Evolutionary conservation across 2,113 vertebrate genomes (phyloP).

Genomic region (Plecotus auritus): DNA sequence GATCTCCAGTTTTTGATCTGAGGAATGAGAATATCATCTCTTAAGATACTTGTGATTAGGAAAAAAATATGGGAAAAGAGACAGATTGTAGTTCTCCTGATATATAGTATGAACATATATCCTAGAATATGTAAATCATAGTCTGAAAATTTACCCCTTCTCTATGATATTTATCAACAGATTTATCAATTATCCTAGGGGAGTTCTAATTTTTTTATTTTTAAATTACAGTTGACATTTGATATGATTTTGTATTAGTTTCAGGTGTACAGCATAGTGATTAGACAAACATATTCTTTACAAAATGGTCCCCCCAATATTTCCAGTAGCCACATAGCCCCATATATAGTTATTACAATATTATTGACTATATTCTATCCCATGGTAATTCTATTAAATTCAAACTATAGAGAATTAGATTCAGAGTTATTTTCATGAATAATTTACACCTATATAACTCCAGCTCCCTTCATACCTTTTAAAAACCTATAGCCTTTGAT

Average conservation of each 20-base stretch:
- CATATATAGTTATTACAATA: neutral
- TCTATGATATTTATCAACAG: neutral
- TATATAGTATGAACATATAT: neutral
- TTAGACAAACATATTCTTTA: neutral
- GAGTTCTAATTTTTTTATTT: neutral
- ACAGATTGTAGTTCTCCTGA: neutral
- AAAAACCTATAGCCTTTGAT: neutral
- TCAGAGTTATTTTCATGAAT: neutral
- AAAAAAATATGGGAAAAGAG: neutral
- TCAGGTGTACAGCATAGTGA: neutral
- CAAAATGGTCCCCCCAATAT: neutral
- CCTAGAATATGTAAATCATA: constrained; percentile 20
- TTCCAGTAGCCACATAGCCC: neutral
- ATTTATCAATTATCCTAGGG: neutral
- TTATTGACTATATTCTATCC: neutral
- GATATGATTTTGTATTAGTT: neutral
- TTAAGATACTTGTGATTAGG: neutral
- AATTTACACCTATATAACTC: neutral
- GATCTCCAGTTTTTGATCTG: neutral
- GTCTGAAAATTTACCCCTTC: neutral
- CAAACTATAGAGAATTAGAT: neutral
- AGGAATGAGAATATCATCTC: neutral
- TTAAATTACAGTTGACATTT: neutral
- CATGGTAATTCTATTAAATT: neutral
- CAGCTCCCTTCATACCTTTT: neutral